Evolutionary conservation across 2,113 vertebrate genomes (phyloP).

Genomic region (Chloebia gouldiae): DNA sequence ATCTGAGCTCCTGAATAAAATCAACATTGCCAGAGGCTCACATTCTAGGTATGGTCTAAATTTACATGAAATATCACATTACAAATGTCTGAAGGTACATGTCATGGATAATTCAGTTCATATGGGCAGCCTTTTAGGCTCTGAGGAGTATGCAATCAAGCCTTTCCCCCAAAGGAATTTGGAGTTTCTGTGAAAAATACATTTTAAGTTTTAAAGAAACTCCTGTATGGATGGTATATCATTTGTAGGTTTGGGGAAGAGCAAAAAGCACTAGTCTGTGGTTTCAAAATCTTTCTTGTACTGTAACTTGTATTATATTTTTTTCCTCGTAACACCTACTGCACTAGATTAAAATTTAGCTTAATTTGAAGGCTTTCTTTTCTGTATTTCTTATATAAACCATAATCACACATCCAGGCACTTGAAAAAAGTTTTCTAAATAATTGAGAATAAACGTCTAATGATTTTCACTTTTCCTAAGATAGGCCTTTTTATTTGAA

Average conservation of each 20-base stretch:
- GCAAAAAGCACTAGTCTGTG: not conserved
- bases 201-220: conserved; percentile 60
- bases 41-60: conserved; percentile 81
- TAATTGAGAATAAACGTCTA: not conserved
- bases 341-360: not conserved
- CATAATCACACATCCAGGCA: not conserved
- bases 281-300: not conserved
- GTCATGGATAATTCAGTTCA: conserved; percentile 88
- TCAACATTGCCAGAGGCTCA: conserved; percentile 73
- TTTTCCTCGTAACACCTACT: not conserved
- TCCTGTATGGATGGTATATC: conserved; percentile 7
- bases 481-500: not conserved
- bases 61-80: conserved; percentile 88
- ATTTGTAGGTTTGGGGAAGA: not conserved
- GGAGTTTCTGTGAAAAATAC: conserved; percentile 69
- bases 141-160: conserved; percentile 77
- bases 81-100: conserved; percentile 83
- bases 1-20: conserved; percentile 75
- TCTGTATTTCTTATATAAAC: not conserved
- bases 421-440: not conserved
- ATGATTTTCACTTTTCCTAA: not conserved
- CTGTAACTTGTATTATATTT: not conserved
- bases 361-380: not conserved
- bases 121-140: conserved; percentile 80
- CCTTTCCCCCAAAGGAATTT: conserved; percentile 71